These are phyloP conservation scores for Periparus ater DNA, from an alignment of 2,797 vertebrate genomes.

Conservation along the genomic window DNA sequence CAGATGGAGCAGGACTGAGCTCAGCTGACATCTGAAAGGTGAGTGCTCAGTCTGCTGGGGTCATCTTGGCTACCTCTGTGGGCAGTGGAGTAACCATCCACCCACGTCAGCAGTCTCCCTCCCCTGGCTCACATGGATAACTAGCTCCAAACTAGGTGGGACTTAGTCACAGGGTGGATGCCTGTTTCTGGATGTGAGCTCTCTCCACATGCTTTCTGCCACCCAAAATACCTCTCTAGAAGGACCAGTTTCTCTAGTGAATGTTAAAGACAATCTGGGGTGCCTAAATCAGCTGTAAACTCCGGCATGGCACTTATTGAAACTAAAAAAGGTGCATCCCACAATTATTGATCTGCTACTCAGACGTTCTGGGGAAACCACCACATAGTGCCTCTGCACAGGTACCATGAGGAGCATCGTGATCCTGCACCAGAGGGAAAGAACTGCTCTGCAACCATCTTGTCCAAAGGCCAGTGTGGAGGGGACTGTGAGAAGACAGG, in stretches of 20 bases:
- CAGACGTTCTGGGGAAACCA: not conserved
- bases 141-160: not conserved
- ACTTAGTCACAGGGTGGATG: not conserved
- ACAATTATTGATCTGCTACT: not conserved
- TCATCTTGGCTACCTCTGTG: not conserved
- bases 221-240: not conserved
- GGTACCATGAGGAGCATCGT: not conserved
- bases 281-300: not conserved
- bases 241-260: not conserved
- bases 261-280: not conserved
- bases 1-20: not conserved
- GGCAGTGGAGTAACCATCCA: not conserved
- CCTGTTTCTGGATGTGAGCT: not conserved
- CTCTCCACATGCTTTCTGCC: not conserved
- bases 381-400: not conserved
- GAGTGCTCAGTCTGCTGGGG: not conserved
- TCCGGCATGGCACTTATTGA: not conserved
- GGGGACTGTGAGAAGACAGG: not conserved
- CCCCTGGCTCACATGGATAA: not conserved
- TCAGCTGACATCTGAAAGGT: not conserved
- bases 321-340: not conserved
- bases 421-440: not conserved
- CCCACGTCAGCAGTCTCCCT: not conserved
- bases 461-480: not conserved
- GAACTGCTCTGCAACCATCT: not conserved